Percentiles rank a stretch among this genome's conserved stretches.
These are phyloP conservation scores for Pediacus dermestoides DNA, from an alignment of 2,888 invertebrate genomes.

Conservation along the genomic window DNA sequence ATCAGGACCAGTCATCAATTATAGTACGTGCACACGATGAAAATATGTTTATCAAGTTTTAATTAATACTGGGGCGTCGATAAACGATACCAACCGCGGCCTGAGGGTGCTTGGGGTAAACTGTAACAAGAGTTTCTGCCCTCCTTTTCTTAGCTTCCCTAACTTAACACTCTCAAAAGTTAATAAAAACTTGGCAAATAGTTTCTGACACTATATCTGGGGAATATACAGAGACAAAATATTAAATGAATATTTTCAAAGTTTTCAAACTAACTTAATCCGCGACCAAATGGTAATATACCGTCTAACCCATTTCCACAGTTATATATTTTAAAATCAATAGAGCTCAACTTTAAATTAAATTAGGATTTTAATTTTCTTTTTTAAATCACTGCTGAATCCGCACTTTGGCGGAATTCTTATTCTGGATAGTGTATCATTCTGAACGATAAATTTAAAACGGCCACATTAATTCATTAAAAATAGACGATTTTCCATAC, in stretches of 20 bases:
- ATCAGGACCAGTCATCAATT: constrained; percentile 30
- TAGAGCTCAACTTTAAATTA: constrained; percentile 2
- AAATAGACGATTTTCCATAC: no score
- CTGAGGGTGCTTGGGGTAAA: constrained; percentile 17
- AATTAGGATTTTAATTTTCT: constrained; percentile 3
- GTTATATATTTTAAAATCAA: constrained; percentile 3
- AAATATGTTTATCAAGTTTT: constrained; percentile 33
- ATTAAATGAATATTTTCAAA: constrained; percentile 22
- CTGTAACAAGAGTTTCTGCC: constrained; percentile 18
- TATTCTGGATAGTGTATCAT: no score
- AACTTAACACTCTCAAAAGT: constrained; percentile 23
- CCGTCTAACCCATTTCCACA: no score
- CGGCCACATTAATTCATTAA: no score
- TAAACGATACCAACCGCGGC: constrained; percentile 23
- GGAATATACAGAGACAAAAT: constrained; percentile 24
- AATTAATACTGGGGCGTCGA: constrained; percentile 26
- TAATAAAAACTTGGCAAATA: constrained; percentile 30
- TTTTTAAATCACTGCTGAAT: no score
- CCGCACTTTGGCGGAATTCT: no score
- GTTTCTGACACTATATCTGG: constrained; percentile 26
- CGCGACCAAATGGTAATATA: no score
- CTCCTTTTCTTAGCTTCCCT: constrained; percentile 15
- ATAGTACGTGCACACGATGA: constrained; percentile 29
- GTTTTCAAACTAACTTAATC: no score
- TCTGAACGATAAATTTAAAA: no score